These are phyloP conservation scores for Zaprionus bogoriensis DNA, from an alignment of 2,888 invertebrate genomes.

Conservation along the genomic window DNA sequence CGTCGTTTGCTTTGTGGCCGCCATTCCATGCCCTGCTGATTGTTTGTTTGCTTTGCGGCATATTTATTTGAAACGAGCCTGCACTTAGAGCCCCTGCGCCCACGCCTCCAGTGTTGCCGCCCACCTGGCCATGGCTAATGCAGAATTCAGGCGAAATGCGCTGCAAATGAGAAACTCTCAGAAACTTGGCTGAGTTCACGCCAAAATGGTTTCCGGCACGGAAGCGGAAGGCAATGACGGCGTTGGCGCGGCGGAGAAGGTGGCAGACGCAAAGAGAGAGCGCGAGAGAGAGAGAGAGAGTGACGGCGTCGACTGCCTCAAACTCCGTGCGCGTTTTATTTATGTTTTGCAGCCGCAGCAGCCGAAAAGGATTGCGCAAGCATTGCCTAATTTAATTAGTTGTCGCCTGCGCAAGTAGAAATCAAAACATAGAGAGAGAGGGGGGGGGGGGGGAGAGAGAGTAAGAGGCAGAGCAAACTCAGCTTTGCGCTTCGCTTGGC, in stretches of 20 bases:
- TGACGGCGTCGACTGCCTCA: conserved; percentile 7
- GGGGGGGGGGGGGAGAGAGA: not conserved
- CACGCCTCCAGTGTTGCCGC: not conserved
- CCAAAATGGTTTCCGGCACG: conserved; percentile 77
- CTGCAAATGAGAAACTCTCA: conserved; percentile 66
- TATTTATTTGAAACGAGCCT: conserved; percentile 78
- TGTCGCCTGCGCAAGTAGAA: conserved; percentile 40
- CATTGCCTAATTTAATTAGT: conserved; percentile 73
- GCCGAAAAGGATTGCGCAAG: conserved; percentile 62
- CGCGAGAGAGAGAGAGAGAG: too few species aligned
- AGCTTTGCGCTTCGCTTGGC: conserved; percentile 54
- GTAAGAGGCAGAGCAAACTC: conserved; percentile 12
- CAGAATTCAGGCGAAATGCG: conserved; percentile 73
- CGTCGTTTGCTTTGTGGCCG: conserved; percentile 64
- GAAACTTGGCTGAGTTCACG: conserved; percentile 57
- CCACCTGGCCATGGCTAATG: conserved; percentile 53
- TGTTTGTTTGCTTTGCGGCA: conserved; percentile 79
- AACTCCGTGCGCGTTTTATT: conserved; percentile 60
- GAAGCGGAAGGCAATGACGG: conserved; percentile 68
- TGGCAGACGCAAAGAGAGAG: too few species aligned
- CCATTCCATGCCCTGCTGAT: conserved; percentile 36
- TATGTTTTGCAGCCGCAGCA: conserved; percentile 66
- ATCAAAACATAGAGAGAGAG: conserved; percentile 2
- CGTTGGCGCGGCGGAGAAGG: conserved; percentile 18
- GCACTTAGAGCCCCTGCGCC: conserved; percentile 59